Evolutionary conservation across 2,888 invertebrate genomes (phyloP), one percentile per base, ranked within the genome.

Genomic region (Allacma fusca): DNA sequence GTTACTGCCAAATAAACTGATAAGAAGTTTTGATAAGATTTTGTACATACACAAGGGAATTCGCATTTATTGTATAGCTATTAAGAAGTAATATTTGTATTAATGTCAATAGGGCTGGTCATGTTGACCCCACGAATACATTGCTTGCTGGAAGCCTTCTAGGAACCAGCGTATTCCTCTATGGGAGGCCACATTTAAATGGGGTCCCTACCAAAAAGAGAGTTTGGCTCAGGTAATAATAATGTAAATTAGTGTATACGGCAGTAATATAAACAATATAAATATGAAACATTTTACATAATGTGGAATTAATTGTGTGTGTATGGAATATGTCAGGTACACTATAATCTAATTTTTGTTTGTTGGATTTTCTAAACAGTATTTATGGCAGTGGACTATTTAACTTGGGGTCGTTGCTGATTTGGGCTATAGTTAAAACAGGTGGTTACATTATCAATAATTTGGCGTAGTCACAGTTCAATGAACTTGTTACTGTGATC

Each of bases 391-490:
- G 81, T 40, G 79, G 80, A 21, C 59, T 83, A 73, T 83, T 83
- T 72, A 83, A 82, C 57, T 65, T 82, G 29, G 83, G 83, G 5
- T 82, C 82, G 9, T 59, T 83, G 0, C 76, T 83, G 0, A 62
- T 82, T 16, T 83, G 83, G 83, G 83, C 83, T 12, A 81, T 83
- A 75, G 79, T 81, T 29, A 69, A 79, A 76, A 78, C 81, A 75
- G 81, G 76, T 76, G 44, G 24, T 40, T 9, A 40, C n/a, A n/a
- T n/a, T n/a, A n/a, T n/a, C n/a, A n/a, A n/a, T n/a, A n/a, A n/a
- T n/a, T n/a, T n/a, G n/a, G n/a, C n/a, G n/a, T 34, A 24, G 19
- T 75, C n/a, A 73, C 13, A 62, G 9, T 43, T 34, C 21, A 21
- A 5, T 28, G 40, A 40, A 43, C 2, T 19, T 7, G n/a, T n/a